Base-by-base conservation (phyloP, 2,797 vertebrate species). In the Siniperca undulata region DNA sequence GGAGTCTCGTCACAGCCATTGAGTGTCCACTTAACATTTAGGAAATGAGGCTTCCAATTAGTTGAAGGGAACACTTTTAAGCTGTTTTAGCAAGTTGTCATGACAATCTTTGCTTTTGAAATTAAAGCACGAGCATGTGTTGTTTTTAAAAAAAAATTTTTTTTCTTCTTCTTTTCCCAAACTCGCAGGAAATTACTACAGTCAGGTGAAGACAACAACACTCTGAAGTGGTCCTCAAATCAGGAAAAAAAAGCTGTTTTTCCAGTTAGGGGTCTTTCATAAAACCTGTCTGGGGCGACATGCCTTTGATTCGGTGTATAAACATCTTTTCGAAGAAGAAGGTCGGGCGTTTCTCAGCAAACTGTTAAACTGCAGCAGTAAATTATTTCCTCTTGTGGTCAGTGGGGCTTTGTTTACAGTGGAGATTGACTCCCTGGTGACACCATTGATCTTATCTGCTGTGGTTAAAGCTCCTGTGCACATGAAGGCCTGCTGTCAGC, bases 341-440 rank as follows among this genome's bases (percentile, higher is more conserved):
- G 70, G 53, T 38, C 1, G 55, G 82, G 86, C 66, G 80, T 86
- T 91, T 90, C 87, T 71, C 68, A 50, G 79, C 64, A 88, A 90
- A 86, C 88, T 86, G 79, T 89, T 85, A 78, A 86, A 78, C 70
- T 73, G 75, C 84, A 50, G 74, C 80, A 77, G 85, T 84, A 91
- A 92, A 91, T 87, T 0, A 85, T 88, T 94, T 94, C 92, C 93
- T 92, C 80, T 64, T 67, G 80, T 0, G 66, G 81, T 86, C 86
- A 40, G 77, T 6, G 46, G 71, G 70, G 46, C 72, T 92, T 91
- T 88, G 94, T 94, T 94, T 91, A 91, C 88, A 82, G 82, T 83
- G 77, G 77, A 82, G 85, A 87, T 83, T 24, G 88, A 71, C 87
- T 92, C 91, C 86, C 88, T 34, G 60, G 74, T 87, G 85, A 78